Conservation (phyloP, 2,888 invertebrate genomes). For the Apocheima hispidaria region DNA sequence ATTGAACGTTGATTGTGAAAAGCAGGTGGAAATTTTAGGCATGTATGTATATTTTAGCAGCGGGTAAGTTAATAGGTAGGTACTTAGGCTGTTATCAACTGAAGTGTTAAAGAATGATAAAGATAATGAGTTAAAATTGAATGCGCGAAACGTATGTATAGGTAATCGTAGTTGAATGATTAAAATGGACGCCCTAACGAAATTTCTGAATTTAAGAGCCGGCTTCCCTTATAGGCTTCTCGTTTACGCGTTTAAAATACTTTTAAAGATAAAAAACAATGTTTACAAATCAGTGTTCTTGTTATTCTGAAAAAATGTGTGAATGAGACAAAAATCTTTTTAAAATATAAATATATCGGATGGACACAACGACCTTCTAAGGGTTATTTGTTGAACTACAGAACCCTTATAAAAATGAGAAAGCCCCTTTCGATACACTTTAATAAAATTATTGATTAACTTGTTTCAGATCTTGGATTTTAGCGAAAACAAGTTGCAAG, state of each 20-base stretch:
- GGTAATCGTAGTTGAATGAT: neutral
- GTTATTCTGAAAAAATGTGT: too few species aligned
- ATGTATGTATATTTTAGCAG: conserved; percentile 9
- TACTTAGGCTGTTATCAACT: conserved; percentile 19
- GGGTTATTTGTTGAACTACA: too few species aligned
- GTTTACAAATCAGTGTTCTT: too few species aligned
- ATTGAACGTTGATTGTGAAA: conserved; percentile 39
- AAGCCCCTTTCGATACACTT: neutral
- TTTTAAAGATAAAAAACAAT: too few species aligned
- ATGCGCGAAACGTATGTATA: too few species aligned
- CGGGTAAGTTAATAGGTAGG: too few species aligned
- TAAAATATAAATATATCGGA: too few species aligned
- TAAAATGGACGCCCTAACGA: neutral
- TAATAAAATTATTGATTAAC: conserved; percentile 7
- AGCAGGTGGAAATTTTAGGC: conserved; percentile 26
- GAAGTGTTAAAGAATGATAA: neutral
- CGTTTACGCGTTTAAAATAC: too few species aligned
- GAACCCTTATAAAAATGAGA: neutral
- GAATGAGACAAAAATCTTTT: too few species aligned
- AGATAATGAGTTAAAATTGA: conserved; percentile 2
- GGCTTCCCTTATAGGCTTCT: too few species aligned
- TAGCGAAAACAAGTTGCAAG: conserved; percentile 84
- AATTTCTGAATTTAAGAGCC: too few species aligned
- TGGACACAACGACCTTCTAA: too few species aligned
- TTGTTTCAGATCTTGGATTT: conserved; percentile 85